phyloP scores from a whole-genome alignment of 1,140 invertebrate species.

The Hypsibius dujardini region DNA sequence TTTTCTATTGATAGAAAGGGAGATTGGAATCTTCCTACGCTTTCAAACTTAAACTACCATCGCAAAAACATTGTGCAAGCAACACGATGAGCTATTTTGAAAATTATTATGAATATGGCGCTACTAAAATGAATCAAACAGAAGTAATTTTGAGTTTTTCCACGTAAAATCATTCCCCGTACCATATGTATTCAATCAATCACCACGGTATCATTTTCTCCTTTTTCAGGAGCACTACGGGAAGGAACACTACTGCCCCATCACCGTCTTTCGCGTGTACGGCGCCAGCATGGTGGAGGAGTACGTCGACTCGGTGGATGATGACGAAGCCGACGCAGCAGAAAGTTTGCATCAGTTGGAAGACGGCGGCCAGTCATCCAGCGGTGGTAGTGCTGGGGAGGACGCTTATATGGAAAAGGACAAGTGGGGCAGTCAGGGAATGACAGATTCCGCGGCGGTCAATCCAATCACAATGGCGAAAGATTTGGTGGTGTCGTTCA shows the following conservation, averaged over 20 bases:
- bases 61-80: no score
- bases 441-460: neutral
- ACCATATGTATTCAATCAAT: no score
- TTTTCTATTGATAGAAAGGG: no score
- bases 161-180: no score
- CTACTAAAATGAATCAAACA: no score
- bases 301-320: constrained; percentile 27
- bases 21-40: no score
- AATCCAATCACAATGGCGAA: neutral
- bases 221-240: neutral
- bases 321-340: neutral
- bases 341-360: neutral
- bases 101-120: no score
- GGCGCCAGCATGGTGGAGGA: constrained; percentile 48
- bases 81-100: no score
- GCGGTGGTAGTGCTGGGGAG: neutral
- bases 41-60: no score
- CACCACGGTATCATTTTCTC: no score
- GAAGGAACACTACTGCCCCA: constrained; percentile 81
- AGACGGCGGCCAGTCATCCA: neutral
- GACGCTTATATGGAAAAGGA: constrained; percentile 11
- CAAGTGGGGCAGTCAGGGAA: neutral
- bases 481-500: neutral
- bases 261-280: constrained; percentile 73
- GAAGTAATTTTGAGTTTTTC: no score